These are phyloP conservation scores for Pristis pectinata DNA, from an alignment of 2,797 vertebrate species.

Conservation along the genomic window DNA sequence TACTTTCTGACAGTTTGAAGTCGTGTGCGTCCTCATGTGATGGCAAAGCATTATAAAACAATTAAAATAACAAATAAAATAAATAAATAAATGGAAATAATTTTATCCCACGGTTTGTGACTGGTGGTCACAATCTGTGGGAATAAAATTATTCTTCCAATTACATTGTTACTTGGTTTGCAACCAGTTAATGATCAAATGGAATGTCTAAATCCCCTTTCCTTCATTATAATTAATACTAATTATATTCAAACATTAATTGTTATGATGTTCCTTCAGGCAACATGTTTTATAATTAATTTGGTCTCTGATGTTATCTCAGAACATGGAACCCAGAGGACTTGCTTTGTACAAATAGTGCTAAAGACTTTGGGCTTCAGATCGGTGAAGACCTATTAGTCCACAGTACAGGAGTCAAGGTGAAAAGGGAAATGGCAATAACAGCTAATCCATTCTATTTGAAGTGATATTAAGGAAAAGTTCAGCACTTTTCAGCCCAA, in stretches of 20 bases:
- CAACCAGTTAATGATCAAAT: not conserved
- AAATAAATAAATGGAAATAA: too few species aligned
- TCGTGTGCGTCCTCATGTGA: not conserved
- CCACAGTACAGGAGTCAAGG: not conserved
- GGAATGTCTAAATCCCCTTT: not conserved
- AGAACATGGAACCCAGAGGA: not conserved
- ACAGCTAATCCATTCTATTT: not conserved
- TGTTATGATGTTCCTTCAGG: not conserved
- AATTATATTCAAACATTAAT: constrained; percentile 24
- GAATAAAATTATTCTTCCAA: not conserved
- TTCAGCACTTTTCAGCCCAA: not conserved
- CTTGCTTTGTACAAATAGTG: not conserved
- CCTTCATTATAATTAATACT: constrained; percentile 30
- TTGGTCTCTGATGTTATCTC: not conserved
- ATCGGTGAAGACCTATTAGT: not conserved
- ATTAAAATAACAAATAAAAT: too few species aligned
- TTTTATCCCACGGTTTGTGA: too few species aligned
- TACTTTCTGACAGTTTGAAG: not conserved
- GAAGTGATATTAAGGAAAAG: too few species aligned
- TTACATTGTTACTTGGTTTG: not conserved
- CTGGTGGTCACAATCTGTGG: not conserved
- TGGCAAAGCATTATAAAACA: not conserved
- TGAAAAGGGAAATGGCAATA: not conserved
- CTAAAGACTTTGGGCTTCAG: not conserved
- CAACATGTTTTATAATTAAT: constrained; percentile 22